phyloP scores from a whole-genome alignment of 2,888 invertebrate species.

The Leptinotarsa juncta region DNA sequence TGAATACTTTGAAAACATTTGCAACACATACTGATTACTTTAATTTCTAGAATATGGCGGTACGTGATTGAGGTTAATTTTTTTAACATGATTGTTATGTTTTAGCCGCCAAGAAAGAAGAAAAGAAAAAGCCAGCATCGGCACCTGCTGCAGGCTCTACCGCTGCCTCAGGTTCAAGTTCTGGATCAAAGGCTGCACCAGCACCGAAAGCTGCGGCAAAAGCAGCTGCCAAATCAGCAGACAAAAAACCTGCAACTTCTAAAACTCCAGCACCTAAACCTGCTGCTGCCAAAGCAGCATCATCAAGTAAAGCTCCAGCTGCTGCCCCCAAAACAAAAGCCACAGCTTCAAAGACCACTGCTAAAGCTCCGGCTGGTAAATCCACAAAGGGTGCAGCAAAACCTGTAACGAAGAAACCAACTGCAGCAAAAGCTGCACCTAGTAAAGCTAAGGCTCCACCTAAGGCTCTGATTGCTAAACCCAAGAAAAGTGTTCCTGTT shows the following conservation, averaged over 20 bases:
- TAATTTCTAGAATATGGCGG: slow-evolving; percentile 41
- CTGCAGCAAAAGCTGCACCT: slow-evolving; percentile 59
- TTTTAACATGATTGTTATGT: slow-evolving; percentile 22
- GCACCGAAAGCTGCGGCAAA: slow-evolving; percentile 54
- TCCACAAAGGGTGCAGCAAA: slow-evolving; percentile 53
- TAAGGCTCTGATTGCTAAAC: slow-evolving; percentile 68
- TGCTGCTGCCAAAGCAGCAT: slow-evolving; percentile 54
- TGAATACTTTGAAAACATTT: slow-evolving; percentile 62
- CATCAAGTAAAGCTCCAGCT: slow-evolving; percentile 58
- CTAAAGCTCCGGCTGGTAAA: slow-evolving; percentile 49
- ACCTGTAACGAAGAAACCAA: slow-evolving; percentile 55
- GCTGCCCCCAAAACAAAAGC: slow-evolving; percentile 44
- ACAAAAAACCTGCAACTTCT: slow-evolving; percentile 47
- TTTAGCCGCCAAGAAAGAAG: slow-evolving; percentile 69
- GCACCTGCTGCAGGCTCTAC: slow-evolving; percentile 57
- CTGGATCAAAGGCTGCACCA: slow-evolving; percentile 62
- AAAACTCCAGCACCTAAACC: slow-evolving; percentile 58
- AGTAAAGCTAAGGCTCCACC: slow-evolving; percentile 55
- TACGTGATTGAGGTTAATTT: slow-evolving; percentile 27
- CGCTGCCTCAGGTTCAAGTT: slow-evolving; percentile 57
- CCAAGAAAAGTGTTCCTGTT: slow-evolving; percentile 69
- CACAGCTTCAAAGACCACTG: slow-evolving; percentile 65
- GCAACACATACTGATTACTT: slow-evolving; percentile 45
- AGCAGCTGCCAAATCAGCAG: slow-evolving; percentile 46
- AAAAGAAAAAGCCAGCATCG: slow-evolving; percentile 66